Conservation (phyloP, 2,113 vertebrate species). For the Stictonetta naevosa region DNA sequence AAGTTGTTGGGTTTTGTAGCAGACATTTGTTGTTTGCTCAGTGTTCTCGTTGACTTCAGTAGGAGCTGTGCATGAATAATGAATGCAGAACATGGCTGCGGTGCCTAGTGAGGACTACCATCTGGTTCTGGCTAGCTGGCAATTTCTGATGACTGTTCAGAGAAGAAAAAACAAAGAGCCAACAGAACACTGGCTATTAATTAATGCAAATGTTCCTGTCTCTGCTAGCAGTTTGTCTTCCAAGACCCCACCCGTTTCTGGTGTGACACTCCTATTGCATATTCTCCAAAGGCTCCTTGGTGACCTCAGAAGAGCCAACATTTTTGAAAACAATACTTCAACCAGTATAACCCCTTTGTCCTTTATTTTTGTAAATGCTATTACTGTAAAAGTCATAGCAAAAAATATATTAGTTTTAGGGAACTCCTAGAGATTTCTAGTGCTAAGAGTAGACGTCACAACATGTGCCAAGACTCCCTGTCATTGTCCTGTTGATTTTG, state of each 20-base stretch:
- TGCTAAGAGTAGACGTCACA: not conserved
- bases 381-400: fast-evolving
- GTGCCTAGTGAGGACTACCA: not conserved
- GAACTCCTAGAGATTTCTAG: not conserved
- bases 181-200: not conserved
- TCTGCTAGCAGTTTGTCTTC: not conserved
- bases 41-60: fast-evolving
- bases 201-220: not conserved
- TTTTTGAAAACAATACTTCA: not conserved
- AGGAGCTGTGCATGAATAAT: fast-evolving
- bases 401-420: fast-evolving
- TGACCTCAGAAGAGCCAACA: fast-evolving
- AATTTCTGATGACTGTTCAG: not conserved
- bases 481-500: not conserved
- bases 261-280: not conserved
- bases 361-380: not conserved
- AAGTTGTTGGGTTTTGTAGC: not conserved
- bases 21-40: not conserved
- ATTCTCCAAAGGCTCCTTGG: not conserved
- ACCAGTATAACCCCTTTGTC: not conserved
- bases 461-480: not conserved
- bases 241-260: not conserved
- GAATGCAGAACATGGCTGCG: not conserved
- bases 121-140: not conserved
- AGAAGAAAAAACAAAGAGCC: not conserved